Evolutionary conservation across 2,113 vertebrate genomes (phyloP), one percentile per base, ranked within the genome.

Genomic region (Corapipo altera): DNA sequence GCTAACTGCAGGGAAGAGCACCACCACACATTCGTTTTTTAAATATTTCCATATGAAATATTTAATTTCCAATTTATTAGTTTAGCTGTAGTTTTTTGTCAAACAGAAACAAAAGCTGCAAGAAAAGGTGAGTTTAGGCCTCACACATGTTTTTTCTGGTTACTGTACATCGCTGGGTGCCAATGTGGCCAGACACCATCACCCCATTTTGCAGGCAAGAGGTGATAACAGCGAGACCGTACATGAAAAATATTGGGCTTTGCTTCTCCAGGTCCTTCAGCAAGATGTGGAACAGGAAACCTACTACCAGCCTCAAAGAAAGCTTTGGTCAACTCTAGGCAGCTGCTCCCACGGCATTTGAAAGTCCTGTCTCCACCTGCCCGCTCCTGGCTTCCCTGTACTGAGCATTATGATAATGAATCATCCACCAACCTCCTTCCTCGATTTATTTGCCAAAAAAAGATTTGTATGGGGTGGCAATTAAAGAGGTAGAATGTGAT

Each of bases 331-430:
- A 72, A 24, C 76, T 83, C 49, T 49, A 76, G 28, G 54, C 58
- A 54, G 35, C 65, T 82, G 54, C 64, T 94, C 54, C 62, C 49
- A 81, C 30, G 57, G 32, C 5, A 0, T 26, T 37, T 57, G 23
- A n/a, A 80, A 86, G 83, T 62, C 79, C 76, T 91, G 69, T 55
- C 86, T 76, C 89, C 69, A 84, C 91, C 76, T 95, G 91, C 54
- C 90, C 3, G 5, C 70, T 93, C 76, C 77, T 65, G 88, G 65
- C 88, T 58, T 33, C 66, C 55, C n/a, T 75, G 27, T 33, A 33
- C 35, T 21, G 21, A 82, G 28, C 19, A 49, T 43, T 43, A 19
- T 9, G 41, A 70, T 76, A 67, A 81, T 77, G 55, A 95, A 87
- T 91, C 82, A 37, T 4, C 9, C n/a, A 44, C 16, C 46, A 91